These are phyloP conservation scores for Drosophila nr. fundita DNA, from an alignment of 2,888 invertebrate species.

Conservation along the genomic window DNA sequence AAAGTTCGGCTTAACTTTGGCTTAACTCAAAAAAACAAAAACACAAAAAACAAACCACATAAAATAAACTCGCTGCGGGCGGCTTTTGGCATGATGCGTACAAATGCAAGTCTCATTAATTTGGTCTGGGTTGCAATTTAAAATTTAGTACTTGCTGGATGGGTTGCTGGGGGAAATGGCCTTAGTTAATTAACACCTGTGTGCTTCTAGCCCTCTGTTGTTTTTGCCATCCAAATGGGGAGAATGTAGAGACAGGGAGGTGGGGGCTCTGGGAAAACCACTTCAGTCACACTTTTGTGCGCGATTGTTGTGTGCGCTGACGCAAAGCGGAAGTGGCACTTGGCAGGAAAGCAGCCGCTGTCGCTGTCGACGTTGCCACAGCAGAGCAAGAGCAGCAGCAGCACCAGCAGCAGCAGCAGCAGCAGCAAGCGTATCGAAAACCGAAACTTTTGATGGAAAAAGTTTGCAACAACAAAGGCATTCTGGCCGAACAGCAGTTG, in stretches of 20 bases:
- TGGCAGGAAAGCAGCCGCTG: constrained; percentile 45
- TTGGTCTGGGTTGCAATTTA: constrained; percentile 69
- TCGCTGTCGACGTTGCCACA: constrained; percentile 4
- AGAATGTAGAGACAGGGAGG: background rate
- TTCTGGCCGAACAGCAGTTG: constrained; percentile 48
- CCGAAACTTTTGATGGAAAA: constrained; percentile 82
- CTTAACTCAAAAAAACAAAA: constrained; percentile 5
- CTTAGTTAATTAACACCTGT: constrained; percentile 76
- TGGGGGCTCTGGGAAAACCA: constrained; percentile 22
- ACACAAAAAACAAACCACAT: constrained; percentile 5
- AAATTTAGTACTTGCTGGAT: constrained; percentile 61
- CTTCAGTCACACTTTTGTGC: constrained; percentile 76
- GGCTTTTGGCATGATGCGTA: constrained; percentile 40
- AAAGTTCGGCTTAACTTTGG: constrained; percentile 21
- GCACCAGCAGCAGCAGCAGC: constrained; percentile 7
- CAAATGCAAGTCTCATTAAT: constrained; percentile 75
- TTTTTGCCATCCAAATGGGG: background rate
- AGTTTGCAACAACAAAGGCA: constrained; percentile 79
- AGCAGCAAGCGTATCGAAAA: constrained; percentile 72
- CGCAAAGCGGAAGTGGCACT: constrained; percentile 78
- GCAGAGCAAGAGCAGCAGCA: constrained; percentile 5
- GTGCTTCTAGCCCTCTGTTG: constrained; percentile 2
- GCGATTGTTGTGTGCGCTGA: constrained; percentile 69
- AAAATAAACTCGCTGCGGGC: constrained; percentile 17
- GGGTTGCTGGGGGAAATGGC: constrained; percentile 19